Base-by-base conservation (phyloP, 1,140 invertebrate species). In the Brachionus rotundiformis region DNA sequence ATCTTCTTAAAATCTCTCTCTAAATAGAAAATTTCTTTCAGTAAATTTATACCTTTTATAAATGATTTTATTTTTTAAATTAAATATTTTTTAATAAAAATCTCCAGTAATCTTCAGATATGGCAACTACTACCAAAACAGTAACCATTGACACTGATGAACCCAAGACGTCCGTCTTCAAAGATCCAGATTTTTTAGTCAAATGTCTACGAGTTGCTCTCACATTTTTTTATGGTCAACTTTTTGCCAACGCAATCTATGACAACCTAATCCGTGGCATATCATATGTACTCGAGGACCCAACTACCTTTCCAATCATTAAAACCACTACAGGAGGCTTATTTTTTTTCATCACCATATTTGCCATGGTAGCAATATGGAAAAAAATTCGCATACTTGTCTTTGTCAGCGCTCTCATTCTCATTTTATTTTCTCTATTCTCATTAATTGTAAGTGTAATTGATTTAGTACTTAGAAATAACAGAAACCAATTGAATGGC, bases 231-330 rank as follows among this genome's bases (percentile, higher is more conserved):
- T 79, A 79, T 79, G 76, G 76, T 29, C 44, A 59, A 54, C 27
- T 79, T 23, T 63, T 79, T 59, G 76, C 76, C 16, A 79, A 79
- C 33, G 76, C 76, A 27, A 79, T 79, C 41, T 79, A 59, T 59
- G 76, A 79, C 23, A 79, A 79, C 41, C 59, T 79, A 39, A 79
- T 79, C 1, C 16, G 76, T 27, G 76, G 76, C 10, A 16, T 79
- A 36, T 49, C 76, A 0, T 54, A 79, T 41, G 31, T 29, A 8
- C 33, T 79, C n/a, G 76, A 59, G 25, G 29, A 59, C 23, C 29
- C 47, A 79, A 79, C 47, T 19, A 39, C 76, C 11, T 79, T 79
- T 79, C 47, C 76, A 8, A 79, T 63, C 3, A 79, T 79, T 27
- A 79, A 63, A 59, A 41, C 59, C 29, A 59, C 76, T n/a, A 27